phyloP scores from a whole-genome alignment of 1,140 invertebrate species.

The Anthonomus grandis region DNA sequence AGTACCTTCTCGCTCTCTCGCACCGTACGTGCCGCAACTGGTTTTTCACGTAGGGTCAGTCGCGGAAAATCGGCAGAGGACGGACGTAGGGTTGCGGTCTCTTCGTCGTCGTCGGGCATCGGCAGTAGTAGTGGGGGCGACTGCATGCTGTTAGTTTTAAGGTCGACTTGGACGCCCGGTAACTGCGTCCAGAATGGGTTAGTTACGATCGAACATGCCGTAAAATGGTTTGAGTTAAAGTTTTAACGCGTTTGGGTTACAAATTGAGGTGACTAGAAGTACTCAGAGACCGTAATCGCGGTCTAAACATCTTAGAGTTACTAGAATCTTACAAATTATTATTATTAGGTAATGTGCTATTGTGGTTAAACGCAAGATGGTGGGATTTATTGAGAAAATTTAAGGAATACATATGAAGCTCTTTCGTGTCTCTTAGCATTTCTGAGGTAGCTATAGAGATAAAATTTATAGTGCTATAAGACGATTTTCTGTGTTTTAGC shows the following conservation, averaged over 20 bases:
- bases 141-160: conserved; percentile 29
- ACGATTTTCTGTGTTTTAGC: too few species aligned
- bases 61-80: conserved; percentile 70
- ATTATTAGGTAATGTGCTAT: too few species aligned
- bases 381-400: too few species aligned
- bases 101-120: neutral
- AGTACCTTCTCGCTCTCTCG: conserved; percentile 85
- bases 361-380: too few species aligned
- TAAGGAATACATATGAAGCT: too few species aligned
- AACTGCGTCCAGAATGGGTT: conserved; percentile 25
- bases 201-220: conserved; percentile 22
- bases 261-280: too few species aligned
- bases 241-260: too few species aligned
- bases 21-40: conserved; percentile 73
- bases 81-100: conserved; percentile 50
- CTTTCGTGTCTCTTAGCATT: too few species aligned
- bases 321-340: neutral
- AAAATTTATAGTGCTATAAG: too few species aligned
- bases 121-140: conserved; percentile 11
- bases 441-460: too few species aligned
- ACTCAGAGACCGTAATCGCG: neutral
- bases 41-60: conserved; percentile 77
- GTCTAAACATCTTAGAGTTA: neutral
- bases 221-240: too few species aligned
- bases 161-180: conserved; percentile 12